These are phyloP conservation scores for Enteromius trimaculatus DNA, from an alignment of 2,797 vertebrate genomes.

Conservation along the genomic window DNA sequence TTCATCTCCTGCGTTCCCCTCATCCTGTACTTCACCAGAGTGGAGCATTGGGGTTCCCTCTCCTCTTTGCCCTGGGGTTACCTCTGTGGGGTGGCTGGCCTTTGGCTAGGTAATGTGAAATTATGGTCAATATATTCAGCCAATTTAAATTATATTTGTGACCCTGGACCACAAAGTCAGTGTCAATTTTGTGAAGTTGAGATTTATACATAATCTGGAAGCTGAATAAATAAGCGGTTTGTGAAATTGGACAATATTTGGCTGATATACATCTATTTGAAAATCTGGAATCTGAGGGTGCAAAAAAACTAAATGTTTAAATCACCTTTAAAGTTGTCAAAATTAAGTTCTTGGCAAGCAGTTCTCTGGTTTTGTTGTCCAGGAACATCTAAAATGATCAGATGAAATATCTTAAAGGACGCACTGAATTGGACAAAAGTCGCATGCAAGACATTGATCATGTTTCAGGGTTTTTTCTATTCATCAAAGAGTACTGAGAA, in stretches of 20 bases:
- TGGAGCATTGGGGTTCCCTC: slow-evolving; percentile 95
- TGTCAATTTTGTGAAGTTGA: too few relatives aligned
- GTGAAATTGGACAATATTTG: too few relatives aligned
- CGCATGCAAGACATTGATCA: not conserved
- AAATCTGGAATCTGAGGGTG: too few relatives aligned
- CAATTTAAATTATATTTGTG: not conserved
- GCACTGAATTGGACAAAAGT: not conserved
- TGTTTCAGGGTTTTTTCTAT: not conserved
- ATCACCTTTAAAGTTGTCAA: too few relatives aligned
- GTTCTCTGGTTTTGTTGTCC: too few relatives aligned
- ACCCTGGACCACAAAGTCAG: too few relatives aligned
- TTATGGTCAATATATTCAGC: not conserved
- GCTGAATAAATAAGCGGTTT: too few relatives aligned
- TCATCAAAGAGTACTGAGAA: not conserved
- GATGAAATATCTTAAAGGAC: not conserved
- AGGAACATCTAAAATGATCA: not conserved
- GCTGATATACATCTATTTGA: too few relatives aligned
- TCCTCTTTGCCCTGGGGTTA: slow-evolving; percentile 96
- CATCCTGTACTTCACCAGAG: slow-evolving; percentile 94
- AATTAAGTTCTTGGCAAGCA: too few relatives aligned
- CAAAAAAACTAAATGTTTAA: too few relatives aligned
- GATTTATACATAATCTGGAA: too few relatives aligned
- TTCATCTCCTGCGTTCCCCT: slow-evolving; percentile 96
- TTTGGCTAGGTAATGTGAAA: slow-evolving; percentile 89
- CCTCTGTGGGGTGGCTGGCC: slow-evolving; percentile 92